Base-by-base conservation (phyloP, 1,140 invertebrate species). In the Neodiprion pinetum region DNA sequence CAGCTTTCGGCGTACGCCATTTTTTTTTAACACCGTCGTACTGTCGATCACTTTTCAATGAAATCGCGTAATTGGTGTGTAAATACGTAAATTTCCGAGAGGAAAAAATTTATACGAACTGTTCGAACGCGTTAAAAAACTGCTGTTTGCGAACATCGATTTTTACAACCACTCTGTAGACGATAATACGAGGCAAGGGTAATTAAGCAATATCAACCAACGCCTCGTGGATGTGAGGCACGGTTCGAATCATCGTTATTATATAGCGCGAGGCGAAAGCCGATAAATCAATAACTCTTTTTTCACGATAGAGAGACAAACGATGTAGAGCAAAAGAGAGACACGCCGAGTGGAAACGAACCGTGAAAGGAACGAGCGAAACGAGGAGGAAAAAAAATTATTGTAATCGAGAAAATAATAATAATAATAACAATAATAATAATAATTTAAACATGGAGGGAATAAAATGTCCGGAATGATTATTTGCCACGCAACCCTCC, bases 401-500 rank as follows among this genome's bases (percentile, higher is more conserved):
- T 61, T 14, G 11, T 4, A 61, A 61, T 12, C n/a, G 8, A 61
- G 53, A 61, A 17, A 61, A 17, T 40, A 40, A 40, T 40, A 40
- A 40, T 40, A 40, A 40, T 40, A 40, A 40, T 2, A 40, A 40
- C 5, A 40, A 40, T 40, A 40, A 40, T 40, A 40, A 40, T 1
- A 40, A 5, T 40, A 40, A 40, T 40, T 40, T 40, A 40, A 11
- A 61, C 9, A 9, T 14, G 53, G 53, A 61, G 11, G n/a, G 28
- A 12, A 61, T 61, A 11, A 61, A 61, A 17, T 61, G 53, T 61
- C 9, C n/a, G 53, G n/a, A 61, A 61, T 61, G 11, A 61, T 61
- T 61, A 61, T 61, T 61, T 61, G 11, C 53, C 53, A 61, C 53
- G 53, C 53, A 61, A 61, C 53, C 53, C 53, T 61, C n/a, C 53